Conservation (phyloP, 2,113 vertebrate species). For the Amazona guildingii region DNA sequence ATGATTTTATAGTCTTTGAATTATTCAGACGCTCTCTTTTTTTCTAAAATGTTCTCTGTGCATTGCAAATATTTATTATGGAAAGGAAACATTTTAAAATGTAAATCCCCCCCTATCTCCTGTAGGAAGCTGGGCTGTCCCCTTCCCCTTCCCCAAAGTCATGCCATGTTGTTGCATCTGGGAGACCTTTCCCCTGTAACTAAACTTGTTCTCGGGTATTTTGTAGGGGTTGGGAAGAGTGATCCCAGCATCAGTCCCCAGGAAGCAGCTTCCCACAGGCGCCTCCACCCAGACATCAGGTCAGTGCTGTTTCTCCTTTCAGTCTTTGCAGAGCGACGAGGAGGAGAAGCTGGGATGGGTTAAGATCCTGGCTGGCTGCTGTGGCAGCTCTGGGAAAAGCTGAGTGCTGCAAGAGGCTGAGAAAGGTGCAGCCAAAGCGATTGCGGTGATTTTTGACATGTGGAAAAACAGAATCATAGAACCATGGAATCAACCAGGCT, state of each 20-base stretch:
- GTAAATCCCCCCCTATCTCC: neutral
- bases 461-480: neutral
- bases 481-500: neutral
- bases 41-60: neutral
- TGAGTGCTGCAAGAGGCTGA: neutral
- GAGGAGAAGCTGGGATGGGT: neutral
- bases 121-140: neutral
- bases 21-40: neutral
- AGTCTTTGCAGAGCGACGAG: neutral
- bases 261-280: neutral
- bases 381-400: neutral
- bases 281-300: accelerated
- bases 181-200: neutral
- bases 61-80: neutral
- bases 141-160: neutral
- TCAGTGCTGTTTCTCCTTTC: neutral
- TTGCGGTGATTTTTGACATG: neutral
- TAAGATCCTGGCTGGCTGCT: neutral
- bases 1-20: neutral
- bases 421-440: neutral
- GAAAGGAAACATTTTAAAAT: neutral
- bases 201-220: neutral
- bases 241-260: neutral
- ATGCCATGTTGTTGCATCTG: neutral
- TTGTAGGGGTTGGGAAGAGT: neutral